Evolutionary conservation across 2,797 vertebrate genomes (phyloP).

Genomic region (Columba guinea): DNA sequence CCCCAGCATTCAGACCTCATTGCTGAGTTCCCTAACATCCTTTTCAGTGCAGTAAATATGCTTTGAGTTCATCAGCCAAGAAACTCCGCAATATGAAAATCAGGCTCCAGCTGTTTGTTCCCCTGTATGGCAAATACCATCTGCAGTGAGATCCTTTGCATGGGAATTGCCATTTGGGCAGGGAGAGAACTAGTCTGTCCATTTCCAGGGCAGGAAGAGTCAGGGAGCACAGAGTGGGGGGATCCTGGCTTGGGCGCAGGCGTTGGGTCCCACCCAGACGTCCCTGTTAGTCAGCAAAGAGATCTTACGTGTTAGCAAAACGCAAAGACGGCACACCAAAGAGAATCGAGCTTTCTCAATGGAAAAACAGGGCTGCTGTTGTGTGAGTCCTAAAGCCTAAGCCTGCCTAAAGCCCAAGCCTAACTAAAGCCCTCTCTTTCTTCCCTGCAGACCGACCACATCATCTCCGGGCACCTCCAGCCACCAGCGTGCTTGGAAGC

Average conservation of each 20-base stretch:
- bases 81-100: neutral
- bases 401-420: too few relatives aligned
- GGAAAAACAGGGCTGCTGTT: neutral
- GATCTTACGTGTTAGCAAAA: neutral
- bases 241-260: neutral
- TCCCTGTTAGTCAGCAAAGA: neutral
- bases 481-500: constrained; percentile 84
- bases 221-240: neutral
- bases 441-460: constrained; percentile 81
- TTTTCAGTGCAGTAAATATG: neutral
- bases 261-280: neutral
- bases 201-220: neutral
- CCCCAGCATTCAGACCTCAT: neutral
- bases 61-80: neutral
- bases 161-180: neutral
- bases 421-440: neutral
- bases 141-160: neutral
- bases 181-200: neutral
- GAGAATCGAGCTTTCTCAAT: neutral
- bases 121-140: neutral
- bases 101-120: neutral
- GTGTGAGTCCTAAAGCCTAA: too few relatives aligned
- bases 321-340: neutral
- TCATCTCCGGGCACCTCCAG: constrained; percentile 78
- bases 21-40: neutral